These are phyloP conservation scores for Pangasius sanitwongsei DNA, from an alignment of 2,797 vertebrate genomes.

Conservation along the genomic window DNA sequence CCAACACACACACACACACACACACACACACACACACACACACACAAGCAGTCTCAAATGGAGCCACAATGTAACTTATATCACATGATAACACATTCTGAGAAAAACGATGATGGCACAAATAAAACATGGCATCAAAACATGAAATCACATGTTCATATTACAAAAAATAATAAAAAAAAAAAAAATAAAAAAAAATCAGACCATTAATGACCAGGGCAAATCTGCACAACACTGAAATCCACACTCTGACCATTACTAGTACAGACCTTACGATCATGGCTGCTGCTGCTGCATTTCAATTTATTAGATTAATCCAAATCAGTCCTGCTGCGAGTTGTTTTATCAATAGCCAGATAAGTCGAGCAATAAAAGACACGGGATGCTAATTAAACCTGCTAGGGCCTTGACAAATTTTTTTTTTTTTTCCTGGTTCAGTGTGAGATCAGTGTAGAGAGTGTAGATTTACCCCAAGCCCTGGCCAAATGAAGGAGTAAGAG, in stretches of 20 bases:
- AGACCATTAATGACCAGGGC: slow-evolving; percentile 62
- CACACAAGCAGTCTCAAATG: neutral
- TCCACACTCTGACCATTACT: neutral
- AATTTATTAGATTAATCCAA: neutral
- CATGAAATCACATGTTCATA: slow-evolving; percentile 52
- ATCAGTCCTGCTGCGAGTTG: neutral
- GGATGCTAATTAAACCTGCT: neutral
- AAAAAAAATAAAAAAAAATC: slow-evolving; percentile 13
- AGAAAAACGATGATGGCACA: slow-evolving; percentile 39
- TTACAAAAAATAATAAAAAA: slow-evolving; percentile 51
- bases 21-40: slow-evolving; percentile 7
- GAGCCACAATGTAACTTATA: neutral
- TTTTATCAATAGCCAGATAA: neutral
- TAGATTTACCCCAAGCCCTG: slow-evolving; percentile 75
- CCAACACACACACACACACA: slow-evolving; percentile 8
- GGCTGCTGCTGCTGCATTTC: neutral
- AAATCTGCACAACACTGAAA: slow-evolving; percentile 62
- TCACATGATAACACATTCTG: neutral
- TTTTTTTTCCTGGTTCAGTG: neutral
- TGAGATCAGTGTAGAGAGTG: slow-evolving; percentile 21
- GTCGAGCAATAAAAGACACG: neutral
- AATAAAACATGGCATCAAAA: slow-evolving; percentile 54
- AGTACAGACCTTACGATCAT: neutral
- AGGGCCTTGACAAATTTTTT: neutral
- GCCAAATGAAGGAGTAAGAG: slow-evolving; percentile 85